A percentile compares a stretch with the other conserved stretches of the same genome.
phyloP scores from a whole-genome alignment of 2,113 vertebrate species.

The Triplophysa rosa region DNA sequence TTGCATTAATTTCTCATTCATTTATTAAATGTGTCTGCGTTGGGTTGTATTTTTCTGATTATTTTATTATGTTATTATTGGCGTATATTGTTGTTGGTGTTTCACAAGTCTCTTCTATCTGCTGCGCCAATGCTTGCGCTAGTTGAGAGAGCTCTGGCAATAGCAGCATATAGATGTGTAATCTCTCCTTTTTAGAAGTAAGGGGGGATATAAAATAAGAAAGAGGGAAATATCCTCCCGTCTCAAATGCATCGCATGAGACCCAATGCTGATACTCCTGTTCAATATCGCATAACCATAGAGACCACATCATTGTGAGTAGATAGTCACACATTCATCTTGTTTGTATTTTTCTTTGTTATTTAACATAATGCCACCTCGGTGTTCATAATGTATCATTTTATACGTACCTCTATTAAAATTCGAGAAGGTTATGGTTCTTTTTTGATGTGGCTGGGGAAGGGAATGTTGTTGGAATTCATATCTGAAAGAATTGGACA shows the following conservation, averaged over 20 bases:
- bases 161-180: slow-evolving; percentile 64
- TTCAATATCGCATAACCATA: slow-evolving; percentile 64
- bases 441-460: slow-evolving; percentile 6
- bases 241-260: slow-evolving; percentile 56
- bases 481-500: slow-evolving; percentile 45
- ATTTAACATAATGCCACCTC: slow-evolving; percentile 52
- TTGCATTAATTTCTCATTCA: slow-evolving; percentile 52
- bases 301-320: slow-evolving; percentile 76
- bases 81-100: slow-evolving; percentile 31
- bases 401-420: slow-evolving; percentile 67
- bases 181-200: slow-evolving; percentile 25
- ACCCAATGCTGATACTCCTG: slow-evolving; percentile 62
- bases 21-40: slow-evolving; percentile 53
- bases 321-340: slow-evolving; percentile 63
- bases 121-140: slow-evolving; percentile 47
- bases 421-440: slow-evolving; percentile 54
- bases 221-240: slow-evolving; percentile 62
- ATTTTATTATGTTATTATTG: slow-evolving; percentile 40
- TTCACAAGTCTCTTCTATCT: slow-evolving; percentile 38
- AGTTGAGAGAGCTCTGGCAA: slow-evolving; percentile 55
- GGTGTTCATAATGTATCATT: slow-evolving; percentile 60
- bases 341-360: slow-evolving; percentile 47
- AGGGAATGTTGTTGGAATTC: slow-evolving; percentile 12
- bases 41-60: slow-evolving; percentile 43
- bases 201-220: not conserved